phyloP scores from a whole-genome alignment of 2,888 invertebrate genomes.

The Caenorhabditis sp. region DNA sequence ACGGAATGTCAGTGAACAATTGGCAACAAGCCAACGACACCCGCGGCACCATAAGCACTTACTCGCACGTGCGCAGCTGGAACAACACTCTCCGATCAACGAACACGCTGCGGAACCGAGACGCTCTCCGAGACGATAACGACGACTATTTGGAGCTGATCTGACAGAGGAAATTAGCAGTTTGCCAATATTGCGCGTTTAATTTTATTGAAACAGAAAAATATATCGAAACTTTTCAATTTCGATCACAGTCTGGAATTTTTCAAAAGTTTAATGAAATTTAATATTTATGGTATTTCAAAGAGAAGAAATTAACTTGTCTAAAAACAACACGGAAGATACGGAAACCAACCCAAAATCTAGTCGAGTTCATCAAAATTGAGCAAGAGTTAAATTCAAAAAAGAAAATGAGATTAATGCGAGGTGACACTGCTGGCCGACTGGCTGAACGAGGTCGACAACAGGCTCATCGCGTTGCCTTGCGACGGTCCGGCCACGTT shows the following conservation, averaged over 20 bases:
- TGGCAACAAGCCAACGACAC: slow-evolving; percentile 33
- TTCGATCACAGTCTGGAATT: neutral
- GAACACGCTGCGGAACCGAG: slow-evolving; percentile 15
- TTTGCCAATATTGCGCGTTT: neutral
- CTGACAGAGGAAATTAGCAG: neutral
- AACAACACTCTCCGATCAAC: slow-evolving; percentile 42
- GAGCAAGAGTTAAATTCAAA: slow-evolving; percentile 25
- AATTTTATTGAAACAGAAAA: neutral
- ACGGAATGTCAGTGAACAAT: slow-evolving; percentile 25
- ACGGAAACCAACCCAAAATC: neutral
- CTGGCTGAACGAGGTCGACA: slow-evolving; percentile 71
- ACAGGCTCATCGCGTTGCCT: slow-evolving; percentile 69
- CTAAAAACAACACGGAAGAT: neutral
- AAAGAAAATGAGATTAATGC: slow-evolving; percentile 33
- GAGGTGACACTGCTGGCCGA: slow-evolving; percentile 72
- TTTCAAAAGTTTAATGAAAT: slow-evolving; percentile 1
- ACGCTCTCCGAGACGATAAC: slow-evolving; percentile 7
- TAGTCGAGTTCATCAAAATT: slow-evolving; percentile 28
- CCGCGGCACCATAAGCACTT: slow-evolving; percentile 27
- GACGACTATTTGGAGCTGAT: slow-evolving; percentile 50
- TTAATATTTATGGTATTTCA: slow-evolving; percentile 6
- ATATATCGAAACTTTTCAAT: no score
- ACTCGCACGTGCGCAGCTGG: slow-evolving; percentile 37
- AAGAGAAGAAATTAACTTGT: neutral
- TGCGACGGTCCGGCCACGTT: slow-evolving; percentile 63